Conservation (phyloP, 2,113 vertebrate genomes). For the Emydura subglobosa region DNA sequence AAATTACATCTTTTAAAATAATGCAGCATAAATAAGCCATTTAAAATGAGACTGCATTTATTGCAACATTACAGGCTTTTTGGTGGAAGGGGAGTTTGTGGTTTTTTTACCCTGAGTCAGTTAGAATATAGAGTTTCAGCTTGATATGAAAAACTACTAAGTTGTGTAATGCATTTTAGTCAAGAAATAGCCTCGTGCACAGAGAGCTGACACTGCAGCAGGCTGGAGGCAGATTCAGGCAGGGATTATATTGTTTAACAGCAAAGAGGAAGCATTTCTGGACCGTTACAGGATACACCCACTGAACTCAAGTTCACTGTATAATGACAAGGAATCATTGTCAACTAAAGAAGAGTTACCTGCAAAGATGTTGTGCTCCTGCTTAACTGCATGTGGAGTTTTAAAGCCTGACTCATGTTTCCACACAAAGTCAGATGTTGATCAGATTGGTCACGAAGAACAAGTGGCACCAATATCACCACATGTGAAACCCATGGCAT, state of each 20-base stretch:
- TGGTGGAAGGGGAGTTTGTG: constrained; percentile 79
- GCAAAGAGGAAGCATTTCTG: constrained; percentile 21
- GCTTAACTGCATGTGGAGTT: constrained; percentile 11
- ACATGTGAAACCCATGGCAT: background rate
- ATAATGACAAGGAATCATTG: background rate
- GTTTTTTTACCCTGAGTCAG: constrained; percentile 84
- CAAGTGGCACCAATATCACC: constrained; percentile 31
- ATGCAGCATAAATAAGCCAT: constrained; percentile 80
- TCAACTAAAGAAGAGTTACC: constrained; percentile 53
- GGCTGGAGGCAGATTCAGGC: constrained; percentile 62
- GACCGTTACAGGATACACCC: constrained; percentile 15
- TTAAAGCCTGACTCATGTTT: constrained; percentile 18
- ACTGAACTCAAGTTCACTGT: constrained; percentile 3
- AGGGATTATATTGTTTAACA: constrained; percentile 41
- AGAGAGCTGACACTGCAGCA: constrained; percentile 77
- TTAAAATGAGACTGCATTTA: constrained; percentile 83
- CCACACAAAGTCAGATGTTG: background rate
- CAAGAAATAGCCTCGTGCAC: constrained; percentile 72
- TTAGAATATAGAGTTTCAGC: constrained; percentile 78
- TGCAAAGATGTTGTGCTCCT: constrained; percentile 66
- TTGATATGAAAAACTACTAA: constrained; percentile 74
- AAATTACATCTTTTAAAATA: constrained; percentile 70
- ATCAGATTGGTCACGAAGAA: constrained; percentile 17
- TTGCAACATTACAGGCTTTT: constrained; percentile 85
- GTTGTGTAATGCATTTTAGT: constrained; percentile 58